Percentiles rank a stretch among this genome's conserved stretches.
These are phyloP conservation scores for Macrosoma leucophasiata DNA, from an alignment of 2,888 invertebrate genomes.

Conservation along the genomic window DNA sequence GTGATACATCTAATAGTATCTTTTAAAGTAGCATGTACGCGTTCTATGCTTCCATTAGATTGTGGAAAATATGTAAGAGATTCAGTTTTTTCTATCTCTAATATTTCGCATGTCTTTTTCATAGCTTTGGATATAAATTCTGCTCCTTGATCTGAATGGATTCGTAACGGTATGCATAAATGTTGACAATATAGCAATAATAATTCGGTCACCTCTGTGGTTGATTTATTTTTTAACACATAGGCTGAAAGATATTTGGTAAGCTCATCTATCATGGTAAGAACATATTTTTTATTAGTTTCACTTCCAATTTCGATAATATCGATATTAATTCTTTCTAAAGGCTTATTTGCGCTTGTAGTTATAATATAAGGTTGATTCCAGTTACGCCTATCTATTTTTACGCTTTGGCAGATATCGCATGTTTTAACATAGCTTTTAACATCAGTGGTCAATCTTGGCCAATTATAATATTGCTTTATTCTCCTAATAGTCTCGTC, in stretches of 20 bases:
- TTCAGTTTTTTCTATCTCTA: slow-evolving; percentile 7
- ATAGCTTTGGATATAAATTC: slow-evolving; percentile 9
- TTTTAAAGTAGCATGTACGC: slow-evolving; percentile 6
- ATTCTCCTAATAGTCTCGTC: slow-evolving; percentile 15
- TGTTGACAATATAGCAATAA: no score
- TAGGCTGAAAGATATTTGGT: slow-evolving; percentile 6
- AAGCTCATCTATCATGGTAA: slow-evolving; percentile 6
- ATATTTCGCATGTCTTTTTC: no score
- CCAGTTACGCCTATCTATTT: slow-evolving; percentile 13
- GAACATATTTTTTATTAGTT: slow-evolving; percentile 3
- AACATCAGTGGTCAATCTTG: slow-evolving; percentile 15
- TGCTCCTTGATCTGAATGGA: slow-evolving; percentile 4
- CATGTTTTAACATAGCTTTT: slow-evolving; percentile 14
- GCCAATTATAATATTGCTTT: slow-evolving; percentile 15
- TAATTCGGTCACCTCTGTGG: slow-evolving; percentile 3
- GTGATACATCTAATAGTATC: slow-evolving; percentile 5
- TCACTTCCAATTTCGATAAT: slow-evolving; percentile 5
- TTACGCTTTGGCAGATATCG: slow-evolving; percentile 12
- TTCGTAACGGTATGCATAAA: slow-evolving; percentile 1
- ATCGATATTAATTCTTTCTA: slow-evolving; percentile 8
- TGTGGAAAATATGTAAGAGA: slow-evolving; percentile 4
- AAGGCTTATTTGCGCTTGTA: slow-evolving; percentile 2
- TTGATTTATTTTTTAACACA: slow-evolving; percentile 4
- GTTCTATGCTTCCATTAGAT: slow-evolving; percentile 5
- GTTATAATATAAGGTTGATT: slow-evolving; percentile 8